Evolutionary conservation across 2,113 vertebrate genomes (phyloP).

Genomic region (Gallinago undulata): DNA sequence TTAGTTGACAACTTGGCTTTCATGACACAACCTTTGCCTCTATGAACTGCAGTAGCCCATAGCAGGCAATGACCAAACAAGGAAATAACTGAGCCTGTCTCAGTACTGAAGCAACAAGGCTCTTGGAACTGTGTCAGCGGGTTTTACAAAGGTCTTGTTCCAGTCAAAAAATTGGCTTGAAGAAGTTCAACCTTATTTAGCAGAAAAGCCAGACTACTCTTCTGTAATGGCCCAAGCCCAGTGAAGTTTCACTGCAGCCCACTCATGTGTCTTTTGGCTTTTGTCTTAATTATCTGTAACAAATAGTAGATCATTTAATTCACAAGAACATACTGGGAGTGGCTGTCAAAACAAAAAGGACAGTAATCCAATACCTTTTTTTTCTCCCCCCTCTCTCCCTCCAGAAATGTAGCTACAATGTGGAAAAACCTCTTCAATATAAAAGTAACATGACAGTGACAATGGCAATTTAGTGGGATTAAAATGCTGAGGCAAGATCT

Average conservation of each 20-base stretch:
- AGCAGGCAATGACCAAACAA: background rate
- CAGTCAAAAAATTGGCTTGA: background rate
- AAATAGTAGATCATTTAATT: background rate
- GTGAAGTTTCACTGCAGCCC: background rate
- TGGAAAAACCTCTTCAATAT: background rate
- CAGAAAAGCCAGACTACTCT: background rate
- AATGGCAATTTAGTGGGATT: background rate
- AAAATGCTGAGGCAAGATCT: background rate
- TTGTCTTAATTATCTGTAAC: background rate
- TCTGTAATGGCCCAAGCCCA: background rate
- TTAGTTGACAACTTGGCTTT: background rate
- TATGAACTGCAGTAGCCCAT: background rate
- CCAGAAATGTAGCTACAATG: accelerated
- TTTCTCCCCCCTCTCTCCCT: background rate
- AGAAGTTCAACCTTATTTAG: background rate
- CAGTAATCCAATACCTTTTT: background rate
- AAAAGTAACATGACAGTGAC: background rate
- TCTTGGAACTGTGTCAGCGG: background rate
- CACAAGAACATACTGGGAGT: background rate
- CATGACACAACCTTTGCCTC: background rate
- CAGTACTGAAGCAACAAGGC: background rate
- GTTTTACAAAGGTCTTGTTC: background rate
- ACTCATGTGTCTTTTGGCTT: background rate
- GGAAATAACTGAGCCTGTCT: background rate
- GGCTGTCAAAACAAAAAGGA: background rate